These are phyloP conservation scores for Beris morrisii DNA, from an alignment of 2,888 invertebrate species.

Conservation along the genomic window DNA sequence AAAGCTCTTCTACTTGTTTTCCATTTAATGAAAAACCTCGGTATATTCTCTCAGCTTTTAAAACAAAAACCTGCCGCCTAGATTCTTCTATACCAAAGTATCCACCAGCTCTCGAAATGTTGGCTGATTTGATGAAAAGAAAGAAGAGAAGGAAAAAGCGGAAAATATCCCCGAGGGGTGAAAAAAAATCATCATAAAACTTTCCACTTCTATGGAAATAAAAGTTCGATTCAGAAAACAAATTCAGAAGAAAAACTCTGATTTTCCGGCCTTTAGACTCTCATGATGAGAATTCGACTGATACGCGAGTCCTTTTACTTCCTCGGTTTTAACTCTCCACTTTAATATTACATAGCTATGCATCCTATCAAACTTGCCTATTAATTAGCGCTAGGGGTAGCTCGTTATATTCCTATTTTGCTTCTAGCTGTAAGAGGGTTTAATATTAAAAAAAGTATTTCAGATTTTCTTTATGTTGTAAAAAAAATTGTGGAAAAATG, in stretches of 20 bases:
- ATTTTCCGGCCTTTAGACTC: conserved; percentile 41
- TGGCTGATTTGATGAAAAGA: not conserved
- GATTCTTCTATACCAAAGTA: not conserved
- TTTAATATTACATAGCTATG: not conserved
- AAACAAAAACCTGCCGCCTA: not conserved
- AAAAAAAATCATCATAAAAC: conserved; percentile 25
- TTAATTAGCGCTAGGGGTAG: conserved; percentile 35
- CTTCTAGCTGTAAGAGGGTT: conserved; percentile 6
- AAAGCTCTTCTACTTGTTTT: conserved; percentile 11
- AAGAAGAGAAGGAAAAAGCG: conserved; percentile 7
- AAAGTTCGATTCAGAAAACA: conserved; percentile 39
- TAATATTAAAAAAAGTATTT: not conserved
- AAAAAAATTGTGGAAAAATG: no score
- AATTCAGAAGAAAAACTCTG: conserved; percentile 42
- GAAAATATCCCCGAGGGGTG: conserved; percentile 20
- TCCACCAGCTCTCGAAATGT: not conserved
- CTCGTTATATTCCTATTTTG: conserved; percentile 37
- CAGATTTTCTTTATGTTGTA: no score
- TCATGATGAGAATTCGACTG: conserved; percentile 25
- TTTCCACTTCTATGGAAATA: conserved; percentile 14
- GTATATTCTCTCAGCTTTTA: not conserved
- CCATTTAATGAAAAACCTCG: not conserved
- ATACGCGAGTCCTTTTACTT: not conserved
- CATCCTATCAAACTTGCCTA: conserved; percentile 12
- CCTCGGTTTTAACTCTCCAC: not conserved